These are phyloP conservation scores for Bos taurus DNA, from an alignment of 2,113 vertebrate species.

Conservation along the genomic window DNA sequence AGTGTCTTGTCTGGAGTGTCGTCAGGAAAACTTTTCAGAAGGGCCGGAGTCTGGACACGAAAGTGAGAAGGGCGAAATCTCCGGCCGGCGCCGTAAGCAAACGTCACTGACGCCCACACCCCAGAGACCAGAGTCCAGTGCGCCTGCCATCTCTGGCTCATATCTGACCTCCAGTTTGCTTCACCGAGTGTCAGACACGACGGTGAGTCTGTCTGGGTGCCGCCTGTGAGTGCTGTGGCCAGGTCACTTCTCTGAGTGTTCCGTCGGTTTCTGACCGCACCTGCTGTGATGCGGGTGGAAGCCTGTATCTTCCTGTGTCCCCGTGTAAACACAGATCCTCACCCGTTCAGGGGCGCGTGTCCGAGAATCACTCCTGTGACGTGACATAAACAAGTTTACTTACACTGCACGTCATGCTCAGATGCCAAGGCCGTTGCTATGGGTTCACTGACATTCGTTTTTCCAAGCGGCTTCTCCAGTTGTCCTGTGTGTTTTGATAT, in stretches of 20 bases:
- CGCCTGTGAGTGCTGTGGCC: neutral
- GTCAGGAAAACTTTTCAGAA: accelerated
- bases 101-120: accelerated
- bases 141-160: accelerated
- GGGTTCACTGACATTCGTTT: neutral
- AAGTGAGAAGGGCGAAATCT: accelerated
- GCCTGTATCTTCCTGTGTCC: neutral
- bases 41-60: accelerated
- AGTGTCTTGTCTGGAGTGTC: accelerated
- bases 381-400: accelerated
- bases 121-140: neutral
- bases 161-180: accelerated
- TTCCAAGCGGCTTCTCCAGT: neutral
- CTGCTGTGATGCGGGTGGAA: too few species aligned
- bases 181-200: accelerated
- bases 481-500: neutral
- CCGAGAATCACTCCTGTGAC: neutral
- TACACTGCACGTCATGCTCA: accelerated
- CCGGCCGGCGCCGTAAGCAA: too few species aligned
- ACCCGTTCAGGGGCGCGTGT: accelerated
- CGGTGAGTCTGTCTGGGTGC: accelerated
- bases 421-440: accelerated
- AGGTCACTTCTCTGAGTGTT: accelerated
- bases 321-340: neutral
- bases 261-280: accelerated